phyloP scores from a whole-genome alignment of 2,797 vertebrate species.

The Macroramphosus scolopax region DNA sequence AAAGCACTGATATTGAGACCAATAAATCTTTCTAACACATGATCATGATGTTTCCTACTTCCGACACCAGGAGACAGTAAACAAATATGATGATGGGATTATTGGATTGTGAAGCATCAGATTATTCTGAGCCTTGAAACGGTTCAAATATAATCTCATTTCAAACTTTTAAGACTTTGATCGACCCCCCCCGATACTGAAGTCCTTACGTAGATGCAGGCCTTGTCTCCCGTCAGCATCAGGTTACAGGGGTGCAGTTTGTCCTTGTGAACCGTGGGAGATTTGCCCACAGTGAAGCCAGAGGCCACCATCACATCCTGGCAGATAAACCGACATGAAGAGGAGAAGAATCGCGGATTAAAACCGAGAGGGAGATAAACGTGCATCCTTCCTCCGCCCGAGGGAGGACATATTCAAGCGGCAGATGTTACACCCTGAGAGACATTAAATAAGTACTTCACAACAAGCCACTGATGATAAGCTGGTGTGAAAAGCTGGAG shows the following conservation, averaged over 20 bases:
- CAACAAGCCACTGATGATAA: constrained; percentile 40
- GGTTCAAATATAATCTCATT: too few relatives aligned
- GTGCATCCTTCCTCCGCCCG: constrained; percentile 28
- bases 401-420: constrained; percentile 38
- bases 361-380: constrained; percentile 23
- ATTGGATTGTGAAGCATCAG: too few relatives aligned
- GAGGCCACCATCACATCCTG: constrained; percentile 69
- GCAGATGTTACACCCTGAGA: constrained; percentile 40
- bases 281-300: constrained; percentile 72
- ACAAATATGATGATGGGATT: too few relatives aligned
- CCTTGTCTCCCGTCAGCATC: constrained; percentile 61
- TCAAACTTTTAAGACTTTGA: too few relatives aligned
- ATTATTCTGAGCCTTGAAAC: too few relatives aligned
- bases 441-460: constrained; percentile 35
- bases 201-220: constrained; percentile 70
- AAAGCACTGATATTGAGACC: too few relatives aligned
- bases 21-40: too few relatives aligned
- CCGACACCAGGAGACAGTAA: too few relatives aligned
- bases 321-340: constrained; percentile 21
- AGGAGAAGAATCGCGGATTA: constrained; percentile 27
- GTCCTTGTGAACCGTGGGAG: constrained; percentile 69
- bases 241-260: constrained; percentile 72
- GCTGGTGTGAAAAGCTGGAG: constrained; percentile 45
- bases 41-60: too few relatives aligned
- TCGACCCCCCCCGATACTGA: background rate